Base-by-base conservation (phyloP, 2,113 vertebrate species). In the Dasyprocta punctata region DNA sequence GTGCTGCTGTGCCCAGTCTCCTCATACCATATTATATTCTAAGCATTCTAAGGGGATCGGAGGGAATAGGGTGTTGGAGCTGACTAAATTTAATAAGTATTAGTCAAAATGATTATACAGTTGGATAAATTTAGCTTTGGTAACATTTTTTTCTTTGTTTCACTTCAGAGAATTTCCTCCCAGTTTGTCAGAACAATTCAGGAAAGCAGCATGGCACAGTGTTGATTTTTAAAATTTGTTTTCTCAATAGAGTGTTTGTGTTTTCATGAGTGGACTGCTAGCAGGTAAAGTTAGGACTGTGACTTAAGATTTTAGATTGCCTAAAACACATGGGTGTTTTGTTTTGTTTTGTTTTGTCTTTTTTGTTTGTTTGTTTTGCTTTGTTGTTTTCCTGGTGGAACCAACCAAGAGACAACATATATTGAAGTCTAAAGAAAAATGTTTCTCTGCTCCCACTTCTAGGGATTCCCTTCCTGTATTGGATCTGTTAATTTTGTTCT, bases 111-210 rank as follows among this genome's bases (percentile, higher is more conserved):
- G 69, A 63, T 52, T 86, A 78, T 36, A 81, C 26, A 38, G 24
- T 69, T 87, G 90, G n/a, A 84, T 41, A 86, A 47, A 77, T 61
- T 95, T 82, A 49, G 36, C 41, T 56, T 95, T 67, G 84, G 22
- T 71, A 36, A 77, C 14, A 22, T 85, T 93, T 91, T 92, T 81
- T 19, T 78, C 71, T 87, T 80, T 92, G 41, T 89, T 96, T 90
- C 5, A 61, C 58, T 89, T 77, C 7, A 81, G 49, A 97, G 61
- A 71, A 73, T 81, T 90, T 92, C 75, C 13, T 96, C 56, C 58
- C 49, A 60, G 28, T 94, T 93, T 69, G 56, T 69, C 93, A 92
- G 41, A 49, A 60, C 71, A 52, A 47, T 78, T 80, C 61, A 63
- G 89, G 63, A 92, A 94, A 95, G 52, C 49, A 93, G 80, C 30